These are phyloP conservation scores for Fissipunctia ypsillon DNA, from an alignment of 2,888 invertebrate species.

Conservation along the genomic window DNA sequence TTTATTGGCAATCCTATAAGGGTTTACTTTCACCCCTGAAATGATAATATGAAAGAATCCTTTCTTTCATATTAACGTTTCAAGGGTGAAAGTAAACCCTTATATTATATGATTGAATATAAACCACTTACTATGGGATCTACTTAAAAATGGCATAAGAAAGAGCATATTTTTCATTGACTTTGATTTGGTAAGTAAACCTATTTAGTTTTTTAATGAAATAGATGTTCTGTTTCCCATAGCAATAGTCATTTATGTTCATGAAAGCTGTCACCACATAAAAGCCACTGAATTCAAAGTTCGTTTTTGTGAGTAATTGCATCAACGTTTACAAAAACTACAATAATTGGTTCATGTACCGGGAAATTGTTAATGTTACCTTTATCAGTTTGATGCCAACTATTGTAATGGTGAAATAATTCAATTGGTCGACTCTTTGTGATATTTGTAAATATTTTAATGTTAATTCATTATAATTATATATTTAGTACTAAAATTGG, in stretches of 20 bases:
- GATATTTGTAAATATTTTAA: conserved; percentile 13
- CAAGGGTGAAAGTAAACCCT: too few species aligned
- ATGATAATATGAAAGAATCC: background rate
- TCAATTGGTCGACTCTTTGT: too few species aligned
- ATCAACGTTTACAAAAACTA: background rate
- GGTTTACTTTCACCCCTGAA: background rate
- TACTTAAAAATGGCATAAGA: background rate
- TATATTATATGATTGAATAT: too few species aligned
- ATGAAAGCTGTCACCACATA: background rate
- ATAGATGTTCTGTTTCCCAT: background rate
- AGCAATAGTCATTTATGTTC: background rate
- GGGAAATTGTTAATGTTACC: background rate
- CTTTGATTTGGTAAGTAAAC: background rate
- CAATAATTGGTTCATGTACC: conserved; percentile 3
- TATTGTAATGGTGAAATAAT: background rate
- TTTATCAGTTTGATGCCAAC: background rate
- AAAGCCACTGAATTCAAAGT: background rate
- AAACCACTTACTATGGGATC: background rate
- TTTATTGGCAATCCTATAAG: background rate
- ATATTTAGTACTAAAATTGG: background rate
- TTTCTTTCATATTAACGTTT: too few species aligned
- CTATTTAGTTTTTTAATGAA: background rate
- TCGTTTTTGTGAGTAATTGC: background rate
- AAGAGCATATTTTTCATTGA: background rate
- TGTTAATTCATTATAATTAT: background rate